Evolutionary conservation across 2,888 invertebrate species (phyloP), one percentile per base, ranked within the genome.

Genomic region (Coelopa pilipes): DNA sequence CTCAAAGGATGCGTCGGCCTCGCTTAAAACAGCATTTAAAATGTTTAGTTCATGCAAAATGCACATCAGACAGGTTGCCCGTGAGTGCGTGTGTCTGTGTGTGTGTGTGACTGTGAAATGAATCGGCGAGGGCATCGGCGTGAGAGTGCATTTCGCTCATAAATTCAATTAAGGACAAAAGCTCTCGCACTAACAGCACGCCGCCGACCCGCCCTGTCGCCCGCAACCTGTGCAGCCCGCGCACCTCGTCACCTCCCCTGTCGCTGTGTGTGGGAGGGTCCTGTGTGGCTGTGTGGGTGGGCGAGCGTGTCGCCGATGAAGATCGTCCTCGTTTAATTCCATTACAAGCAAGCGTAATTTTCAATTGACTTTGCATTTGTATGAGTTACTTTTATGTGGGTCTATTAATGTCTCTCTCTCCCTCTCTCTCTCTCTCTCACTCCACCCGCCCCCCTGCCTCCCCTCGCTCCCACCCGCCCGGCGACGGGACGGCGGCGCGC

Each of bases 351-450:
- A 76, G 76, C 76, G 73, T 76, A 76, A 78, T 78, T 79, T 78
- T 78, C 77, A 79, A 78, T 78, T 80, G 78, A 80, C 78, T 80
- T 72, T 74, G 76, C 74, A 78, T 77, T 78, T 77, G 73, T 63
- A 65, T 70, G 65, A 53, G 63, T 71, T 71, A 45, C 47, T 59
- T 60, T 68, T 69, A 21, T 74, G 12, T 19, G 34, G 47, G 34
- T 50, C 21, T 72, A 4, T 46, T 47, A 45, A 45, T 67, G 13
- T 67, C 47, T 66, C 17, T 49, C 68, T 49, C 67, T 74, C 13
- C n/a, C 55, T 68, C 70, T 74, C 71, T 2, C 34, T 34, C 4
- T 34, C 34, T 67, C 47, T 66, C 17, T 49, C 68, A 45, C 67
- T 74, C 13, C n/a, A n/a, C 55, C 66, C 70, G 73, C 71, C 4